Percentiles rank a stretch among this genome's conserved stretches.
phyloP scores from a whole-genome alignment of 2,888 invertebrate species.

The Homarus gammarus region DNA sequence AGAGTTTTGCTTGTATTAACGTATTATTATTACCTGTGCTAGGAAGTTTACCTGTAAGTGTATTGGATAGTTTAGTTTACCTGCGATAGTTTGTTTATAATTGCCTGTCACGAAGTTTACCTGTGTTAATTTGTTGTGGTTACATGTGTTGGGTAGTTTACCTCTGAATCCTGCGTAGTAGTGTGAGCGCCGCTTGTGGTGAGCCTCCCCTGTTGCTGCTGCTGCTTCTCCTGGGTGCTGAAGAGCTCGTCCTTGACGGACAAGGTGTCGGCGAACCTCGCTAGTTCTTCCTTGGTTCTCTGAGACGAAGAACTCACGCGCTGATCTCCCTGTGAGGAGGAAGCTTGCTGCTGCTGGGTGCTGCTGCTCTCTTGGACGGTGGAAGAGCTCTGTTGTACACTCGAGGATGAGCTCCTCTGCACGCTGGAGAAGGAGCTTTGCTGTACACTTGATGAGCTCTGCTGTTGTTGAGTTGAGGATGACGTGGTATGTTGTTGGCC shows the following conservation, averaged over 20 bases:
- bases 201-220: slow-evolving; percentile 46
- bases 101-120: too few species aligned
- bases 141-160: too few species aligned
- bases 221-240: slow-evolving; percentile 55
- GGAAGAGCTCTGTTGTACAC: background rate
- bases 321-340: slow-evolving; percentile 17
- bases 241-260: slow-evolving; percentile 60
- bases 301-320: background rate
- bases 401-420: slow-evolving; percentile 26
- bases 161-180: slow-evolving; percentile 54
- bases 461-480: slow-evolving; percentile 40
- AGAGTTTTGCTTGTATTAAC: too few species aligned
- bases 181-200: slow-evolving; percentile 47
- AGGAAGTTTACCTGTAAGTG: too few species aligned
- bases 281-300: slow-evolving; percentile 54
- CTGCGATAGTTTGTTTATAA: too few species aligned
- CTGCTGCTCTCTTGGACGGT: background rate
- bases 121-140: too few species aligned
- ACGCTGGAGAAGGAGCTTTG: slow-evolving; percentile 52
- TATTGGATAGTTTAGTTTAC: too few species aligned
- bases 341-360: slow-evolving; percentile 12
- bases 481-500: slow-evolving; percentile 37
- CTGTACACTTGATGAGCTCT: slow-evolving; percentile 53
- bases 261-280: slow-evolving; percentile 57
- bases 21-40: too few species aligned